Percentiles rank a stretch among this genome's conserved stretches.
Conservation (phyloP, 64 coral and sea anemone genomes). For the Actinia tenebrosa region DNA sequence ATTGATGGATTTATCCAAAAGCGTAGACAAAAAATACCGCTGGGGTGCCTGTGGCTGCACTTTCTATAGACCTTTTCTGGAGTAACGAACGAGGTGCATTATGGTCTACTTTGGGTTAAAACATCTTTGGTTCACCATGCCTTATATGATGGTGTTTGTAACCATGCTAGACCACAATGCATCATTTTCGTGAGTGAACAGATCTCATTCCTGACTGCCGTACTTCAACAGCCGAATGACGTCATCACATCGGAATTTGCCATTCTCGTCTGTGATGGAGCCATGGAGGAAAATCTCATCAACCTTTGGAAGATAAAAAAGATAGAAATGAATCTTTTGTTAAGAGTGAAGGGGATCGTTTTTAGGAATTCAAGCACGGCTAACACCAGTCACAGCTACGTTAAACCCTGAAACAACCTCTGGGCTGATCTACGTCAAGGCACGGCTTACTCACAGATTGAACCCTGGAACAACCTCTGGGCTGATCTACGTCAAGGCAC, state of each 20-base stretch:
- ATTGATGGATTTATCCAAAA: too few species aligned
- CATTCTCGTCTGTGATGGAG: slow-evolving; percentile 40
- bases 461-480: too few species aligned
- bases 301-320: slow-evolving; percentile 12
- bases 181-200: not conserved
- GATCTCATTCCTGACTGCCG: slow-evolving; percentile 10
- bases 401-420: too few species aligned
- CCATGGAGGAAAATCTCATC: slow-evolving; percentile 65
- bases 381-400: not conserved
- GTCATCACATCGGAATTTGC: slow-evolving; percentile 55
- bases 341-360: too few species aligned
- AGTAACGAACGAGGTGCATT: too few species aligned
- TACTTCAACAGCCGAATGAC: slow-evolving; percentile 48
- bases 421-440: too few species aligned
- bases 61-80: too few species aligned
- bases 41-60: too few species aligned
- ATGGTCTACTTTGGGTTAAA: not conserved
- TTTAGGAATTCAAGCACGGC: not conserved
- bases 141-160: not conserved
- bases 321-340: too few species aligned
- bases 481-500: too few species aligned
- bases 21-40: too few species aligned
- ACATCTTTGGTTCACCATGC: not conserved
- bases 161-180: not conserved
- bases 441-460: too few species aligned